Percentiles rank a stretch among this genome's conserved stretches.
phyloP scores from a whole-genome alignment of 2,113 vertebrate genomes.

The Alosa alosa region DNA sequence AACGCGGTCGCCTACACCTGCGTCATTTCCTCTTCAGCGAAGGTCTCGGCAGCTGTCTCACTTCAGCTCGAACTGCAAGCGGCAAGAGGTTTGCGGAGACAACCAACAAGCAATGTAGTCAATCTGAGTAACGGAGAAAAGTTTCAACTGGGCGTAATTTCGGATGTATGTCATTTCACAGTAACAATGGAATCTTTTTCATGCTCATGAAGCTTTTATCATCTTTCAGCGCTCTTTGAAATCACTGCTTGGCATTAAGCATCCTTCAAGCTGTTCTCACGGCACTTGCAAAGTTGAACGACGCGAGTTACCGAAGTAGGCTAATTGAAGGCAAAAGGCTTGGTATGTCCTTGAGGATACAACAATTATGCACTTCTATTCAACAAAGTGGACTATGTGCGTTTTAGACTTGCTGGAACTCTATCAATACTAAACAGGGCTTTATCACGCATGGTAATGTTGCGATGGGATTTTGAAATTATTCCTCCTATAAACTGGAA shows the following conservation, averaged over 20 bases:
- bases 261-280: neutral
- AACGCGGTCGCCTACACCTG: slow-evolving; percentile 54
- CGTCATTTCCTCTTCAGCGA: slow-evolving; percentile 69
- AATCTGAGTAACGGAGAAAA: slow-evolving; percentile 1
- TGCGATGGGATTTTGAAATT: neutral
- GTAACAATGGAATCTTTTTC: neutral
- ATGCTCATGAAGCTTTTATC: neutral
- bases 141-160: neutral
- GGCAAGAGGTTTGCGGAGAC: neutral
- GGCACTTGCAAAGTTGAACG: neutral
- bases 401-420: neutral
- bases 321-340: neutral
- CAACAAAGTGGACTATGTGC: neutral
- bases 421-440: neutral
- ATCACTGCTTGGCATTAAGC: neutral
- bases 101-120: neutral
- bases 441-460: neutral
- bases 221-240: neutral
- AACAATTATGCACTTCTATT: neutral
- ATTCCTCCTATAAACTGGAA: neutral
- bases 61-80: slow-evolving; percentile 11
- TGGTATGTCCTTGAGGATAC: neutral
- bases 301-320: neutral
- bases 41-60: slow-evolving; percentile 7
- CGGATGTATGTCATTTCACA: neutral